Base-by-base conservation (phyloP, 2,797 vertebrate genomes). In the Rhabdomys pumilio region DNA sequence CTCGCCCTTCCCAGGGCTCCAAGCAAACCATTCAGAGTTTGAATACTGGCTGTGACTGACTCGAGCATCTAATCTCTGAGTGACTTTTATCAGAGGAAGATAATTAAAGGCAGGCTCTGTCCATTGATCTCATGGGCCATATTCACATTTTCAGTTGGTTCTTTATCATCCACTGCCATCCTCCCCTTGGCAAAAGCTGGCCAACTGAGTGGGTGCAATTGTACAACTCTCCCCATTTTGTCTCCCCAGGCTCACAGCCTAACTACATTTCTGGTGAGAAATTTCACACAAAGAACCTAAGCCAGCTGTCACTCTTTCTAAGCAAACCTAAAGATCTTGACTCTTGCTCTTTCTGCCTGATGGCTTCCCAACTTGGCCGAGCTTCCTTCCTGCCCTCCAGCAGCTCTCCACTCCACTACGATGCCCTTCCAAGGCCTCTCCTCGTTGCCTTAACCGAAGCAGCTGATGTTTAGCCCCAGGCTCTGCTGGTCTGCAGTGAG, bases 31-130 rank as follows among this genome's bases (percentile, higher is more conserved):
- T 15, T 80, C 61, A 84, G 34, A 92, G 24, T 53, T 81, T 80
- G 55, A n/a, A 38, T 55, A 34, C 8, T 14, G 22, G 53, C 41
- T 53, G 15, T 12, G 22, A 89, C 34, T 69, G 76, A 24, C 19
- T 73, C 5, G 50, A 13, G n/a, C 44, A 14, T 44, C 61, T 79
- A 83, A n/a, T 55, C 61, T 83, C 53, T 72, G 7, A 80, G 34
- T 31, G 57, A 29, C 29, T 90, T 57, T 94, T 61, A 86, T 47
- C 67, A 76, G 34, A 90, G 44, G 38, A 83, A 90, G 41, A 92
- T 34, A 67, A 15, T 14, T n/a, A 26, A 47, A 6, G 82, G 26
- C 26, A 20, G 34, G 69, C 12, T 41, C 8, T 3, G 7, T 41
- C 34, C 67, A 19, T n/a, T 34, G 24, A 13, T 67, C 55, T 61